phyloP scores from a whole-genome alignment of 2,888 invertebrate genomes.

The Conomelus anceps region DNA sequence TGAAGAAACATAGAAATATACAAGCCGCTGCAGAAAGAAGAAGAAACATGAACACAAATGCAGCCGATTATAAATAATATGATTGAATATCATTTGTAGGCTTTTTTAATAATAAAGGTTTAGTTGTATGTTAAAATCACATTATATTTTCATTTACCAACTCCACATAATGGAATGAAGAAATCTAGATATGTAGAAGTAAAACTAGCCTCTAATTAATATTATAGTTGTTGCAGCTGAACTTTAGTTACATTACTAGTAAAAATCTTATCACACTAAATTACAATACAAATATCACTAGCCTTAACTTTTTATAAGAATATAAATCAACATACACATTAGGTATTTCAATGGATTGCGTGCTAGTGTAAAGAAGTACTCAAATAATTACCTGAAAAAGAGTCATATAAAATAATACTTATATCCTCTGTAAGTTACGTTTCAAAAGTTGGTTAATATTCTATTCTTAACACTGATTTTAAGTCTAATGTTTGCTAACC shows the following conservation, averaged over 20 bases:
- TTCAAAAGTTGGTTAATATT: neutral
- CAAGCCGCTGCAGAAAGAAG: slow-evolving; percentile 27
- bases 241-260: neutral
- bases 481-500: neutral
- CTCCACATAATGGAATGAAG: neutral
- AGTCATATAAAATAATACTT: neutral
- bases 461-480: neutral
- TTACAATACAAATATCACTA: neutral
- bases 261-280: neutral
- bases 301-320: neutral
- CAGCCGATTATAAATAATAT: slow-evolving; percentile 29
- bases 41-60: slow-evolving; percentile 27
- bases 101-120: neutral
- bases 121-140: neutral
- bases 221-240: neutral
- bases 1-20: slow-evolving; percentile 39
- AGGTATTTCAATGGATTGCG: neutral
- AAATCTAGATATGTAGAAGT: neutral
- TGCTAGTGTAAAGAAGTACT: neutral
- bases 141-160: neutral
- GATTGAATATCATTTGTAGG: neutral
- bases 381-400: neutral
- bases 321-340: neutral
- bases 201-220: neutral
- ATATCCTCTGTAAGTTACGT: neutral